These are phyloP conservation scores for Sylvilagus bachmani DNA, from an alignment of 2,113 vertebrate genomes.

Conservation along the genomic window DNA sequence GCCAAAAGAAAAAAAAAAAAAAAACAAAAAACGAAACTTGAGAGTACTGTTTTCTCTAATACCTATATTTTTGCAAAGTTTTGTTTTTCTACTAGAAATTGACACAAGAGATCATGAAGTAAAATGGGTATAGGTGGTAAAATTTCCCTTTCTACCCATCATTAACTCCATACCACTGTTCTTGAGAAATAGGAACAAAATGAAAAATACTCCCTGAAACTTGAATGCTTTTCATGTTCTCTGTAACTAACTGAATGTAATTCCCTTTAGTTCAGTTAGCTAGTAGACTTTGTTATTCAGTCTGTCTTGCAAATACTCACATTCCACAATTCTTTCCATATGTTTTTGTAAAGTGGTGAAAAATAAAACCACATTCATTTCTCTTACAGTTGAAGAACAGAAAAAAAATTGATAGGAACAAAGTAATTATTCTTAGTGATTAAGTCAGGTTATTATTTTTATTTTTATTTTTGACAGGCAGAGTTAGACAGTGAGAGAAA, in stretches of 20 bases:
- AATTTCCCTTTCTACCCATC: neutral
- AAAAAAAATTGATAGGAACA: constrained; percentile 44
- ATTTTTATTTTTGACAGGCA: too few species aligned
- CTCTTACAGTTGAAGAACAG: constrained; percentile 26
- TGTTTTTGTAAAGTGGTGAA: neutral
- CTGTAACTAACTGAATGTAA: constrained; percentile 37
- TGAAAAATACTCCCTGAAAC: neutral
- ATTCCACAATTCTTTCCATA: constrained; percentile 46
- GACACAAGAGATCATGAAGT: neutral
- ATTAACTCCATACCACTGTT: neutral
- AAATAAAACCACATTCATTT: neutral
- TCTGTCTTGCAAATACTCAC: constrained; percentile 55
- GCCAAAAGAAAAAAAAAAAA: constrained; percentile 21
- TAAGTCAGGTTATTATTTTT: constrained; percentile 37
- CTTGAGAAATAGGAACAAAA: constrained; percentile 41
- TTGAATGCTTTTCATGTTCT: neutral
- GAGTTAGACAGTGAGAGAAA: too few species aligned
- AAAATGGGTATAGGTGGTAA: neutral
- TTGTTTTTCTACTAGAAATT: neutral
- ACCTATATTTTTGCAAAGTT: neutral
- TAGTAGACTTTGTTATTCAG: neutral
- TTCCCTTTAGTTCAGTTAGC: neutral
- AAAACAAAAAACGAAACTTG: neutral
- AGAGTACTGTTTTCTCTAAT: constrained; percentile 10
- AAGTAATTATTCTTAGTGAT: constrained; percentile 47